phyloP scores from a whole-genome alignment of 2,113 vertebrate genomes.

The Corvus hawaiiensis region DNA sequence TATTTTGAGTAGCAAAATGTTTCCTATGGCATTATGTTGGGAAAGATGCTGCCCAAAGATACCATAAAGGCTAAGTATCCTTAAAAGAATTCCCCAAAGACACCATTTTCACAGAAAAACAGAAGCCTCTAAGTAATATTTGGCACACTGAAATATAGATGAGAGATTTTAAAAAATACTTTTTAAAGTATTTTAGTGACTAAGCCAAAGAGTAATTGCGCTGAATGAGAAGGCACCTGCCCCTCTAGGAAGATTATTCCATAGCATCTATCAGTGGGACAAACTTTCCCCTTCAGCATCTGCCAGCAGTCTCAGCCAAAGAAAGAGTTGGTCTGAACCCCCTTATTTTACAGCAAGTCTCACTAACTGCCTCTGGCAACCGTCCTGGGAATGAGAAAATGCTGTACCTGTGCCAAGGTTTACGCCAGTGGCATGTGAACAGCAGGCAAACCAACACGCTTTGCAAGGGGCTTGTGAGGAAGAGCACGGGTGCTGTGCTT shows the following conservation, averaged over 20 bases:
- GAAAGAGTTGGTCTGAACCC: neutral
- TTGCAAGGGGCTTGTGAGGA: neutral
- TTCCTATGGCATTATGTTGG: neutral
- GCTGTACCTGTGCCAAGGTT: neutral
- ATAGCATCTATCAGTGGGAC: neutral
- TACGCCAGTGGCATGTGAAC: neutral
- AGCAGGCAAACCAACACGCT: neutral
- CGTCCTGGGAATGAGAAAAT: neutral
- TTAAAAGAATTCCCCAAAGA: neutral
- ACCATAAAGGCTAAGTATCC: neutral
- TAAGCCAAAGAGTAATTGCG: neutral
- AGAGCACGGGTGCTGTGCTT: rapidly evolving
- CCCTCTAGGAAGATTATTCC: neutral
- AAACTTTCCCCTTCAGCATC: neutral
- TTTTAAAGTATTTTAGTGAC: neutral
- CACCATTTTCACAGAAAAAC: neutral
- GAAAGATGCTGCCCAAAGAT: neutral
- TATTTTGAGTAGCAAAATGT: neutral
- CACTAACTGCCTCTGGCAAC: neutral
- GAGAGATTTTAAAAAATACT: neutral
- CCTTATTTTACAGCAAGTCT: neutral
- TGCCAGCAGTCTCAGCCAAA: neutral
- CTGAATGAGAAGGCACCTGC: neutral
- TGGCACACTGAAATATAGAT: neutral
- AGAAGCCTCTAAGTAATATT: neutral